These are phyloP conservation scores for Patella depressa DNA, from an alignment of 2,888 invertebrate genomes.

Conservation along the genomic window DNA sequence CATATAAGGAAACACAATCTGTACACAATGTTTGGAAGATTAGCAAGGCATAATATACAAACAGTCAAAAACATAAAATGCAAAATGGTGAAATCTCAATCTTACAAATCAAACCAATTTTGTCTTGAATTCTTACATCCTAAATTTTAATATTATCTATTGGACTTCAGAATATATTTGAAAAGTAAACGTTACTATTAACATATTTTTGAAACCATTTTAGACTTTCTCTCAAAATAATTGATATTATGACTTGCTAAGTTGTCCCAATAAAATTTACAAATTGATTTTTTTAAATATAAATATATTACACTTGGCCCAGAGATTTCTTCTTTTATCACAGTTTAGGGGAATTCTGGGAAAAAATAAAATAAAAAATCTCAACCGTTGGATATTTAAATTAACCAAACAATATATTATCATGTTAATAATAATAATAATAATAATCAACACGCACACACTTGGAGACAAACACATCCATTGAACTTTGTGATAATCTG, in stretches of 20 bases:
- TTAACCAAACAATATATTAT: slow-evolving; percentile 1
- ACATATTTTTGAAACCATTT: too few species aligned
- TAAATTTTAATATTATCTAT: too few species aligned
- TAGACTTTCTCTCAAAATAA: too few species aligned
- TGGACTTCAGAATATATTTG: too few species aligned
- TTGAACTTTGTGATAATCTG: too few species aligned
- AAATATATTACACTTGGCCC: slow-evolving; percentile 22
- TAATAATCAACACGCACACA: not conserved
- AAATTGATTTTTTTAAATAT: not conserved
- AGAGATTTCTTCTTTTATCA: slow-evolving; percentile 21
- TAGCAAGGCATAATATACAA: slow-evolving; percentile 8
- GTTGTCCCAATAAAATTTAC: not conserved
- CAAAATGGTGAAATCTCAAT: too few species aligned
- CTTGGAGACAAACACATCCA: not conserved
- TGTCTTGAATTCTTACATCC: too few species aligned
- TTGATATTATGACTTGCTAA: not conserved
- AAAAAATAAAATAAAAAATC: slow-evolving; percentile 2
- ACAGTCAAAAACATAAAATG: not conserved
- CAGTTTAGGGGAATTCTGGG: slow-evolving; percentile 21
- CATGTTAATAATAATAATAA: slow-evolving; percentile 1
- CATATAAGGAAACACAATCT: not conserved
- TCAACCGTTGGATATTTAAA: not conserved
- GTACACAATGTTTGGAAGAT: not conserved
- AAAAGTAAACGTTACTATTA: too few species aligned
- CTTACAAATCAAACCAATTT: too few species aligned